These are phyloP conservation scores for Dipodomys merriami DNA, from an alignment of 2,113 vertebrate genomes.

Conservation along the genomic window DNA sequence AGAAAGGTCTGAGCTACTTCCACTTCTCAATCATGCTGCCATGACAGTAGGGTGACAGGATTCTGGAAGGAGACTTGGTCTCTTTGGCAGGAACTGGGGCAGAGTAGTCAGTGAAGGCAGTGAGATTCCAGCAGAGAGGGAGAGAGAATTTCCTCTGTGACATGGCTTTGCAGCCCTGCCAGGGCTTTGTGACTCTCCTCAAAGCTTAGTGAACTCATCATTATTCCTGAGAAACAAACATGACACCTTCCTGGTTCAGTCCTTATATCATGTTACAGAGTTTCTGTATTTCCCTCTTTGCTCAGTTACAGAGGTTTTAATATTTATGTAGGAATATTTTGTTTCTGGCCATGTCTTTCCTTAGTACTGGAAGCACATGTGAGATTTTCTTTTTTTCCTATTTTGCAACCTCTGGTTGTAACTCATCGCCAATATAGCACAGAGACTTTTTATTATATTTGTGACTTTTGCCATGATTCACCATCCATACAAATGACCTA, in stretches of 20 bases:
- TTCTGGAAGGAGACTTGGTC: background rate
- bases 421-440: slow-evolving; percentile 17
- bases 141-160: slow-evolving; percentile 41
- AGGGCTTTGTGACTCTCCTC: slow-evolving; percentile 53
- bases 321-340: slow-evolving; percentile 1
- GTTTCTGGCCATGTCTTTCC: slow-evolving; percentile 21
- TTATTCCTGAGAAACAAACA: background rate
- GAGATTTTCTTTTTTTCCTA: slow-evolving; percentile 3
- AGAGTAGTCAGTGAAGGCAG: background rate
- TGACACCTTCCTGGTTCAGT: background rate
- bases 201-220: too few relatives aligned
- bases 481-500: slow-evolving; percentile 54
- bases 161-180: background rate
- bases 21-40: background rate
- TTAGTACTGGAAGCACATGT: slow-evolving; percentile 39
- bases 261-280: background rate
- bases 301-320: slow-evolving; percentile 18
- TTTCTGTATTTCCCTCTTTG: background rate
- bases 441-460: slow-evolving; percentile 63
- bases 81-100: background rate
- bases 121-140: background rate
- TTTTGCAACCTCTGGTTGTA: slow-evolving; percentile 44
- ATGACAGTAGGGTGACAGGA: background rate
- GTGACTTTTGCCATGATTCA: slow-evolving; percentile 56
- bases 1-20: background rate